Percentiles rank a stretch among this genome's conserved stretches.
These are phyloP conservation scores for Phyllotreta striolata DNA, from an alignment of 2,888 invertebrate genomes.

Conservation along the genomic window DNA sequence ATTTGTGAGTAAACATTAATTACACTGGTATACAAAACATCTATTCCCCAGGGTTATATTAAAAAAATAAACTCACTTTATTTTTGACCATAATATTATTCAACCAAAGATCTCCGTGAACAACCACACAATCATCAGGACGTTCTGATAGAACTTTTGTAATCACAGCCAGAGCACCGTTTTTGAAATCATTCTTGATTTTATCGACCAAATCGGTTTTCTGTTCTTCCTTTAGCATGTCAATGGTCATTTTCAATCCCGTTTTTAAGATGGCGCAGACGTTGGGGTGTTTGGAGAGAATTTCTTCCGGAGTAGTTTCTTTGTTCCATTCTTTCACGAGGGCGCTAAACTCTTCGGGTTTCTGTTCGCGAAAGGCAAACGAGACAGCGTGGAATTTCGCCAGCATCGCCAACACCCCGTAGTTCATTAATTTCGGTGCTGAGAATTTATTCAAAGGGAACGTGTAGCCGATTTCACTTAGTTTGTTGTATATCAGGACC, in stretches of 20 bases:
- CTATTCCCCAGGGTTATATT: background rate
- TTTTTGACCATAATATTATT: slow-evolving; percentile 28
- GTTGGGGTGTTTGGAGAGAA: slow-evolving; percentile 8
- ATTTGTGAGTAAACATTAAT: too few relatives aligned
- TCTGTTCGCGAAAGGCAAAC: slow-evolving; percentile 23
- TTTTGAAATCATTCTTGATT: slow-evolving; percentile 17
- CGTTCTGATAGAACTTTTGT: slow-evolving; percentile 22
- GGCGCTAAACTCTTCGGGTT: slow-evolving; percentile 18
- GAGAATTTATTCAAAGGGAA: background rate
- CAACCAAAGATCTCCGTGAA: slow-evolving; percentile 35
- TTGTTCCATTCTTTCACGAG: slow-evolving; percentile 10
- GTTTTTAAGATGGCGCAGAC: slow-evolving; percentile 13
- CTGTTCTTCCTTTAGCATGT: slow-evolving; percentile 27
- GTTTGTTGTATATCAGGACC: slow-evolving; percentile 27
- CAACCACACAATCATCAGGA: slow-evolving; percentile 25
- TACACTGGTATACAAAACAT: too few relatives aligned
- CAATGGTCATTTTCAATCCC: slow-evolving; percentile 13
- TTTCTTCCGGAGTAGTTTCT: slow-evolving; percentile 1
- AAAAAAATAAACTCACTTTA: slow-evolving; percentile 20
- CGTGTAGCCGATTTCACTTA: slow-evolving; percentile 22
- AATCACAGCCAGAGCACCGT: slow-evolving; percentile 12
- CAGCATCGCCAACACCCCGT: slow-evolving; percentile 10
- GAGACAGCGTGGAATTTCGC: slow-evolving; percentile 30
- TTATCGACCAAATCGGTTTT: slow-evolving; percentile 21
- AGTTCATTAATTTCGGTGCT: slow-evolving; percentile 1